phyloP scores from a whole-genome alignment of 2,797 vertebrate genomes.

The Pseudochromis fuscus region DNA sequence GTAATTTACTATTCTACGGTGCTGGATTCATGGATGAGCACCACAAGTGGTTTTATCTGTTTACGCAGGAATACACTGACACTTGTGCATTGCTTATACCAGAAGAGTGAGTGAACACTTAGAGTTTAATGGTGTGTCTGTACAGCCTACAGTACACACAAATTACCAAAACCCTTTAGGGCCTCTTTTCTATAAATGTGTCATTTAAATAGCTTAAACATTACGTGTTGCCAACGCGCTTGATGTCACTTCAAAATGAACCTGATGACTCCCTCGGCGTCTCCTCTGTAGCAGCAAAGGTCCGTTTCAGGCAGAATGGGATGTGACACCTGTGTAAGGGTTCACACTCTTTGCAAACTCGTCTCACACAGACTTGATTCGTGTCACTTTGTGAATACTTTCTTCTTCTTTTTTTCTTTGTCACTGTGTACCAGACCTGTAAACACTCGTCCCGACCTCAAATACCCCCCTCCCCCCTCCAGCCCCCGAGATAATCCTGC shows the following conservation, averaged over 20 bases:
- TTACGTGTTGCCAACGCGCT: constrained; percentile 30
- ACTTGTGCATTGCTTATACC: constrained; percentile 1
- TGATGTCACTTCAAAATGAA: constrained; percentile 33
- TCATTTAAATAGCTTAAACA: constrained; percentile 36
- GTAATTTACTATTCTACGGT: constrained; percentile 32
- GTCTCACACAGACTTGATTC: constrained; percentile 46
- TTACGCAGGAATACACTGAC: constrained; percentile 3
- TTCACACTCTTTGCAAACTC: constrained; percentile 36
- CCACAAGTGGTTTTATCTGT: constrained; percentile 48
- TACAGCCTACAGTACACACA: constrained; percentile 13
- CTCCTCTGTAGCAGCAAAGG: constrained; percentile 1
- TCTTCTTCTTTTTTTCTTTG: constrained; percentile 1
- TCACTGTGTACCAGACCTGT: constrained; percentile 43
- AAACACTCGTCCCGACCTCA: constrained; percentile 64
- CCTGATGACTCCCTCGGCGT: constrained; percentile 19
- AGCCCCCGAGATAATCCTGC: constrained; percentile 65
- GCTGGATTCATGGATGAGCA: constrained; percentile 24
- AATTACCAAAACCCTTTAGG: constrained; percentile 20
- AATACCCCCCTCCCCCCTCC: constrained; percentile 31
- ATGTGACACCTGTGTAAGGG: constrained; percentile 46
- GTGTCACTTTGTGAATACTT: constrained; percentile 47
- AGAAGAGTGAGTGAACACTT: constrained; percentile 27
- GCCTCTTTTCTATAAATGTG: background rate
- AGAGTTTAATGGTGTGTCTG: constrained; percentile 32
- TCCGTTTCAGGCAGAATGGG: constrained; percentile 35